phyloP scores from a whole-genome alignment of 1,140 invertebrate genomes.

The Zaprionus tsacasi region DNA sequence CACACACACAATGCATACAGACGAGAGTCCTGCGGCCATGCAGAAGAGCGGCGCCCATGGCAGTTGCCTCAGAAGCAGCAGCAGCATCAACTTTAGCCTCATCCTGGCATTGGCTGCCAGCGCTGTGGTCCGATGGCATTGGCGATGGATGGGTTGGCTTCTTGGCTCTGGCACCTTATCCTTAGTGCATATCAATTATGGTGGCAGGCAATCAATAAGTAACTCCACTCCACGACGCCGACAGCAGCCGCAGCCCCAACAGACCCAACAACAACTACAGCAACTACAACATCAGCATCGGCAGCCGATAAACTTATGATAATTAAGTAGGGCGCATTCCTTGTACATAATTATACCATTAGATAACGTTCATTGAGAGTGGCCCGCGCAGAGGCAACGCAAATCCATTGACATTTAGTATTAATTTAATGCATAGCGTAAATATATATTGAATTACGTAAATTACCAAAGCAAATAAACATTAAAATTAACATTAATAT shows the following conservation, averaged over 20 bases:
- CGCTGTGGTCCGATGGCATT: conserved; percentile 48
- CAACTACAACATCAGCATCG: neutral
- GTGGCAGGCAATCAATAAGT: conserved; percentile 38
- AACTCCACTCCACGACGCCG: conserved; percentile 16
- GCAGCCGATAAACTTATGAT: conserved; percentile 52
- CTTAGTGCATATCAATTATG: conserved; percentile 76
- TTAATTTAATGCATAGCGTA: conserved; percentile 77
- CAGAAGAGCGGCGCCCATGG: conserved; percentile 87
- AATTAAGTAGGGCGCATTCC: conserved; percentile 53
- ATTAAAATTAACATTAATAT: conserved; percentile 20
- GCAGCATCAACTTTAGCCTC: conserved; percentile 46
- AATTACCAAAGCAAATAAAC: conserved; percentile 42
- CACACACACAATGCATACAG: conserved; percentile 82
- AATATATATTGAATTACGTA: conserved; percentile 51
- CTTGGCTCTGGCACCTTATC: conserved; percentile 33
- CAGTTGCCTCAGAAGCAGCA: conserved; percentile 37
- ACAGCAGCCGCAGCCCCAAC: conserved; percentile 18
- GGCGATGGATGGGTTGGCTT: conserved; percentile 62
- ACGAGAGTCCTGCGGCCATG: conserved; percentile 93
- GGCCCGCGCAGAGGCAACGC: neutral
- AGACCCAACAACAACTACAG: conserved; percentile 11
- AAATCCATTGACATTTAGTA: conserved; percentile 57
- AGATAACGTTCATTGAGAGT: conserved; percentile 39
- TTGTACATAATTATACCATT: conserved; percentile 50
- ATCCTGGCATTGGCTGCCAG: conserved; percentile 59